These are phyloP conservation scores for Spodoptera littoralis DNA, from an alignment of 2,888 invertebrate genomes.

Conservation along the genomic window DNA sequence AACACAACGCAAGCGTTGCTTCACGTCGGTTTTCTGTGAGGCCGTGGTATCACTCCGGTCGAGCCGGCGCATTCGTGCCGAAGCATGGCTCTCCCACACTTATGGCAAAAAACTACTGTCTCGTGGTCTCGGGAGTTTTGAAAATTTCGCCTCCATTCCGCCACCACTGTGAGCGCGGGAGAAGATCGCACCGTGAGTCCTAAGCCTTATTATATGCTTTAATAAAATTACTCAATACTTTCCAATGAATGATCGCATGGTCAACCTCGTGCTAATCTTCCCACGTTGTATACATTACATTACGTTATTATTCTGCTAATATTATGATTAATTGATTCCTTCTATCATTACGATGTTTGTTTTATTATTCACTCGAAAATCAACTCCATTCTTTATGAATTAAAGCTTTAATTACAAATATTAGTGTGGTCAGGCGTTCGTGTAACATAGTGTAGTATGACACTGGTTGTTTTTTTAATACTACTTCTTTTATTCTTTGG, in stretches of 20 bases:
- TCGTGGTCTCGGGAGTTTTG: too few relatives aligned
- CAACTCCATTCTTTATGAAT: background rate
- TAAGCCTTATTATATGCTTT: too few relatives aligned
- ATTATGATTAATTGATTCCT: slow-evolving; percentile 65
- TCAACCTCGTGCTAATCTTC: slow-evolving; percentile 47
- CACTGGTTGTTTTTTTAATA: slow-evolving; percentile 22
- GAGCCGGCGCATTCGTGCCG: too few relatives aligned
- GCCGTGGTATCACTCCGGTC: too few relatives aligned
- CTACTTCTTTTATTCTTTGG: too few relatives aligned
- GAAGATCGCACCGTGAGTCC: too few relatives aligned
- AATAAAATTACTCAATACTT: slow-evolving; percentile 18
- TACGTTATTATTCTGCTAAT: slow-evolving; percentile 61
- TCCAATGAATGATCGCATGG: slow-evolving; percentile 40
- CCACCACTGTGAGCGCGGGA: too few relatives aligned
- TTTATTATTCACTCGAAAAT: slow-evolving; percentile 19
- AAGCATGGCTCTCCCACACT: too few relatives aligned
- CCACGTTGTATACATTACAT: slow-evolving; percentile 61
- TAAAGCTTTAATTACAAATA: slow-evolving; percentile 20
- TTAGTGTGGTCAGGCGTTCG: slow-evolving; percentile 26
- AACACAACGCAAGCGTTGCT: too few relatives aligned
- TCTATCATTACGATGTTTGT: slow-evolving; percentile 50
- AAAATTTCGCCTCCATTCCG: too few relatives aligned
- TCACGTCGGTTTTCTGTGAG: too few relatives aligned
- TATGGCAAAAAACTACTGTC: too few relatives aligned
- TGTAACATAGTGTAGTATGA: slow-evolving; percentile 42